These are phyloP conservation scores for Papilio polyxenes DNA, from an alignment of 1,140 invertebrate genomes.

Conservation along the genomic window DNA sequence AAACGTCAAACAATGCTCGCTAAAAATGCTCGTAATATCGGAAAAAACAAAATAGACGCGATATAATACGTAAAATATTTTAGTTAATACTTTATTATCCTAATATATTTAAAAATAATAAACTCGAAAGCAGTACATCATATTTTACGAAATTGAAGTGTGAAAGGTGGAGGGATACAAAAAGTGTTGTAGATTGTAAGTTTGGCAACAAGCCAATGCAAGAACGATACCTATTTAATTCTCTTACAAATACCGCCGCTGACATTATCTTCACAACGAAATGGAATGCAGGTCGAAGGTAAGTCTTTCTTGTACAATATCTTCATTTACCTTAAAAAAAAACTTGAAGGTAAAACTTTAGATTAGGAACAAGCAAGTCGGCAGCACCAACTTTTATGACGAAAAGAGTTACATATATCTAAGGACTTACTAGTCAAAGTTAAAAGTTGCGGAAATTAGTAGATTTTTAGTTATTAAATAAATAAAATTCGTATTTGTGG, in stretches of 20 bases:
- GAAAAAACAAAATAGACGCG: too few species aligned
- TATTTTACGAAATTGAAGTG: not conserved
- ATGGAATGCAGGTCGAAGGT: not conserved
- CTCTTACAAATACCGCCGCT: slow-evolving; percentile 2
- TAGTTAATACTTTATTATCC: too few species aligned
- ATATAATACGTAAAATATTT: too few species aligned
- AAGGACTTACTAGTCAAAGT: too few species aligned
- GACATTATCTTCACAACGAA: slow-evolving; percentile 8
- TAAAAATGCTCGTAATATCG: too few species aligned
- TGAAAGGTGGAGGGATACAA: not conserved
- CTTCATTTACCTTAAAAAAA: not conserved
- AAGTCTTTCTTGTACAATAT: not conserved
- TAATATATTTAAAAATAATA: not conserved
- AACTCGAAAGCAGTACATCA: not conserved
- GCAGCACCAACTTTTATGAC: too few species aligned
- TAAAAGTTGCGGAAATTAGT: too few species aligned
- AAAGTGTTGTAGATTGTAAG: slow-evolving; percentile 15
- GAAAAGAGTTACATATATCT: too few species aligned
- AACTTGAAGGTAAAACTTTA: not conserved
- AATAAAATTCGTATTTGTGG: too few species aligned
- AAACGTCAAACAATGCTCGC: too few species aligned
- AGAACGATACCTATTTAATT: slow-evolving; percentile 24
- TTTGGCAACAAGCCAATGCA: slow-evolving; percentile 16
- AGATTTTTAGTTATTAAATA: too few species aligned
- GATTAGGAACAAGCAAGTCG: too few species aligned